A percentile compares a stretch with the other conserved stretches of the same genome.
Evolutionary conservation across 2,113 vertebrate genomes (phyloP).

Genomic region (Crotophaga sulcirostris): DNA sequence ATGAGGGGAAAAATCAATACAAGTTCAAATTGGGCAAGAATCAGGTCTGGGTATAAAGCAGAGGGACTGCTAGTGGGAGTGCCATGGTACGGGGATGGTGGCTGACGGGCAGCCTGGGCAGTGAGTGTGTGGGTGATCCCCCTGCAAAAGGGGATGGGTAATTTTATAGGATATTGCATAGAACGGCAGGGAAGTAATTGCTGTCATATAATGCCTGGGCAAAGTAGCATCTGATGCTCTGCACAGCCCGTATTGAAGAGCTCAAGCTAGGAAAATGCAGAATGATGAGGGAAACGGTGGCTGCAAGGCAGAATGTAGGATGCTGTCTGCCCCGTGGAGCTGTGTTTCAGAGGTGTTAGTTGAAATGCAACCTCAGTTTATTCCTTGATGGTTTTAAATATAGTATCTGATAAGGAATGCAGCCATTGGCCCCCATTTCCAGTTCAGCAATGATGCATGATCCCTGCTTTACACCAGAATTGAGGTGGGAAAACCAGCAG

Average conservation of each 20-base stretch:
- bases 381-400: neutral
- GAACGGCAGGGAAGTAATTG: neutral
- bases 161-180: neutral
- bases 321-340: neutral
- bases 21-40: neutral
- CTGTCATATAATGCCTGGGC: neutral
- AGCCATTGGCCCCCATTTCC: neutral
- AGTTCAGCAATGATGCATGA: neutral
- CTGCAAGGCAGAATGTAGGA: neutral
- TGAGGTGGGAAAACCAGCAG: neutral
- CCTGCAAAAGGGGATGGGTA: neutral
- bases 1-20: neutral
- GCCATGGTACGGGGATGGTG: accelerated
- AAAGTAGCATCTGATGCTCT: neutral
- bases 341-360: accelerated
- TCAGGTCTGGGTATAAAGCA: neutral
- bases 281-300: neutral
- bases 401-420: neutral
- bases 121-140: neutral
- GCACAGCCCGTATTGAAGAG: accelerated
- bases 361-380: accelerated
- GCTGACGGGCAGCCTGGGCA: neutral
- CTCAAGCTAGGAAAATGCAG: neutral
- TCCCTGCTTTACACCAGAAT: neutral
- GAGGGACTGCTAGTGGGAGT: neutral